Evolutionary conservation across 2,888 invertebrate genomes (phyloP).

Genomic region (Hecatera dysodea): DNA sequence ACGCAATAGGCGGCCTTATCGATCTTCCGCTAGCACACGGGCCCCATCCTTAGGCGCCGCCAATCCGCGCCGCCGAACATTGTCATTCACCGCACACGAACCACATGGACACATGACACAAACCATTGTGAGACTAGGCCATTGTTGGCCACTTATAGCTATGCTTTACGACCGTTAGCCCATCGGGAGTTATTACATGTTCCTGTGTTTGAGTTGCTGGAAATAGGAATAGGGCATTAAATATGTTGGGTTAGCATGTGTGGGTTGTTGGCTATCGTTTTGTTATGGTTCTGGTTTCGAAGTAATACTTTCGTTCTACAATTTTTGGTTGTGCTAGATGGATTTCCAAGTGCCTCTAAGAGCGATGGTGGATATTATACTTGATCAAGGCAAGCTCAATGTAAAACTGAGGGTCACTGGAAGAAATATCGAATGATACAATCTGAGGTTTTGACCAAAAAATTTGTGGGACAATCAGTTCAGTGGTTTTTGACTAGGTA

Average conservation of each 20-base stretch:
- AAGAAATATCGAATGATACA: not conserved
- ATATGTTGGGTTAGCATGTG: slow-evolving; percentile 4
- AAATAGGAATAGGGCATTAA: slow-evolving; percentile 44
- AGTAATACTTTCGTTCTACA: not conserved
- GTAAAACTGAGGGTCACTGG: not conserved
- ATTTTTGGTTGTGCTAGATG: too few species aligned
- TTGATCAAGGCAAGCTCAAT: too few species aligned
- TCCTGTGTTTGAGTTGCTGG: slow-evolving; percentile 41
- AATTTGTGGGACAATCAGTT: too few species aligned
- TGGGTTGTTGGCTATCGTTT: not conserved
- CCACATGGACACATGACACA: slow-evolving; percentile 64
- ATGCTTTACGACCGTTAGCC: slow-evolving; percentile 60
- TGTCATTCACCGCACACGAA: slow-evolving; percentile 70
- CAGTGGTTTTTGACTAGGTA: too few species aligned
- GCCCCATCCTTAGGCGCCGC: slow-evolving; percentile 68
- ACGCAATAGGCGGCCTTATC: too few species aligned
- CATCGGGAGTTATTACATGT: slow-evolving; percentile 53
- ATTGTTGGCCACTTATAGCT: slow-evolving; percentile 59
- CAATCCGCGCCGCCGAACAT: slow-evolving; percentile 69
- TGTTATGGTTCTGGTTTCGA: not conserved
- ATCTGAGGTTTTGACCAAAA: too few species aligned
- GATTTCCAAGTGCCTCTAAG: not conserved
- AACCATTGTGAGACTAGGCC: slow-evolving; percentile 67
- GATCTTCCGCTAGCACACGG: slow-evolving; percentile 41
- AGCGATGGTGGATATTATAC: too few species aligned